Conservation (phyloP, 2,888 invertebrate species). For the Electrophaes corylata region DNA sequence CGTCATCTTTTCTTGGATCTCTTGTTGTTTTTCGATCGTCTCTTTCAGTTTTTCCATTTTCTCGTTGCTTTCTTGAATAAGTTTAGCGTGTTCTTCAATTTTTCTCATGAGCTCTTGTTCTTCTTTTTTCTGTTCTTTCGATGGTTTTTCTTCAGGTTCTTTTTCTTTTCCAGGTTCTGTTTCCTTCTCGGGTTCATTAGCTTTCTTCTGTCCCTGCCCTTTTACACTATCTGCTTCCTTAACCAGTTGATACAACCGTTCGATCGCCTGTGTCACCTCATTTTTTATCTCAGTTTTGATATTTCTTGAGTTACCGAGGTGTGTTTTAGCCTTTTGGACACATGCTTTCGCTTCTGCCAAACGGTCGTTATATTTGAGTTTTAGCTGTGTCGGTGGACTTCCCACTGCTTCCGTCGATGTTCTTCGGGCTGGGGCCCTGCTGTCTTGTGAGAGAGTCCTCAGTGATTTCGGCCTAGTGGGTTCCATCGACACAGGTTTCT, state of each 20-base stretch:
- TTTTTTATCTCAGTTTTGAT: too few species aligned
- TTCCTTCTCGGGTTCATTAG: too few species aligned
- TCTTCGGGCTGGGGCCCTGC: not conserved
- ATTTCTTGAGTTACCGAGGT: not conserved
- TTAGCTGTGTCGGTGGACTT: not conserved
- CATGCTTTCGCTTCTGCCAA: not conserved
- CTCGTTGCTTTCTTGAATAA: not conserved
- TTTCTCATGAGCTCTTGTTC: not conserved
- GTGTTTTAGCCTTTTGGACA: not conserved
- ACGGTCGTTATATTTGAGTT: not conserved
- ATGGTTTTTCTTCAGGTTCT: too few species aligned
- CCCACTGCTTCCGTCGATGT: not conserved
- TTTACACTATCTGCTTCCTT: not conserved
- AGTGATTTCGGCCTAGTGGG: not conserved
- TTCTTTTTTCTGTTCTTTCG: not conserved
- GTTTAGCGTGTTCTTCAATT: not conserved
- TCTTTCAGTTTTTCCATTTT: not conserved
- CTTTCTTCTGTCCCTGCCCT: not conserved
- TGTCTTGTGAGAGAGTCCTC: not conserved
- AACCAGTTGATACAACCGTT: too few species aligned
- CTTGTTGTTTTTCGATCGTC: not conserved
- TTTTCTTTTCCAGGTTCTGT: too few species aligned
- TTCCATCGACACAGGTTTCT: not conserved
- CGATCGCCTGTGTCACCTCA: not conserved
- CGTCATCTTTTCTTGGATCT: not conserved